phyloP scores from a whole-genome alignment of 2,888 invertebrate genomes.

The Chymomyza caudatula region DNA sequence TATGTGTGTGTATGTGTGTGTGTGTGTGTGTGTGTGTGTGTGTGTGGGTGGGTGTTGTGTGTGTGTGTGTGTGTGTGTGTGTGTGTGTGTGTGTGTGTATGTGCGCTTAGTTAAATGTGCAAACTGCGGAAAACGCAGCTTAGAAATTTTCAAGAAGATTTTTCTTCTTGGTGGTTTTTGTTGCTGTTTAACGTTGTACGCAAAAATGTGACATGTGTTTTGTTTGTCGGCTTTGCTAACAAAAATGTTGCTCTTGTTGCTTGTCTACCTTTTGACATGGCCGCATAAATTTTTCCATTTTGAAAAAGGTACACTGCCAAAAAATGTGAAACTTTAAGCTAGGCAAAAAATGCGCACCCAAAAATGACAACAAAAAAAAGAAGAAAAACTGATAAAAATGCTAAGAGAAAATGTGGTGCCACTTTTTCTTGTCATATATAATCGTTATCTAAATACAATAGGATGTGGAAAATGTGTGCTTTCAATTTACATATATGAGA shows the following conservation, averaged over 20 bases:
- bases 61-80: not conserved
- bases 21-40: not conserved
- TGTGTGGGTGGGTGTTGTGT: not conserved
- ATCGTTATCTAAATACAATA: not conserved
- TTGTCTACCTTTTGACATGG: not conserved
- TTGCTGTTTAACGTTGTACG: constrained; percentile 12
- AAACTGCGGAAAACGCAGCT: constrained; percentile 42
- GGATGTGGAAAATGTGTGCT: not conserved
- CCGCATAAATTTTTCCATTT: not conserved
- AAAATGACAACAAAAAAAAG: not conserved
- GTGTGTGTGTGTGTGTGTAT: not conserved
- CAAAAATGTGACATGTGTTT: constrained; percentile 66
- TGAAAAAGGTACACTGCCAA: not conserved
- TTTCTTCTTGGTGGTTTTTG: constrained; percentile 5
- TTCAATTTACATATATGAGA: not conserved
- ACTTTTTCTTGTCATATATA: no score
- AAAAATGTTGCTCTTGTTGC: not conserved
- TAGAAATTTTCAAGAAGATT: constrained; percentile 56
- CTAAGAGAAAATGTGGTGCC: not conserved
- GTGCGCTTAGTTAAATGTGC: constrained; percentile 2
- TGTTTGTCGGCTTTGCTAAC: constrained; percentile 51
- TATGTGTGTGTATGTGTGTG: not conserved
- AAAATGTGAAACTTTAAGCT: not conserved
- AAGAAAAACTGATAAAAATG: not conserved
- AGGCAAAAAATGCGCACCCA: not conserved